Percentiles rank a stretch among this genome's conserved stretches.
phyloP scores from a whole-genome alignment of 2,797 vertebrate genomes.

The Artibeus jamaicensis region DNA sequence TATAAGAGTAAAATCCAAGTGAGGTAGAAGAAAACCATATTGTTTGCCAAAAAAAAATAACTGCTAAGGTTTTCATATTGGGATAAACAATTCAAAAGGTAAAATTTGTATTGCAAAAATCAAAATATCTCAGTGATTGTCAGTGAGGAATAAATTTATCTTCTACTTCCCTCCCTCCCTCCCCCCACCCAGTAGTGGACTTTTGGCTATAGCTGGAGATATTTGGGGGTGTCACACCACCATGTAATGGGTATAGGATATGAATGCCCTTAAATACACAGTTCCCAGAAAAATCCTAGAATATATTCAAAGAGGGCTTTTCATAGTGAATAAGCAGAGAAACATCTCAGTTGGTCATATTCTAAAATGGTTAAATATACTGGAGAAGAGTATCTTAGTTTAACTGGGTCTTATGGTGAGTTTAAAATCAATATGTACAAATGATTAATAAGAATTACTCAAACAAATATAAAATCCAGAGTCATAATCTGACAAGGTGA shows the following conservation, averaged over 20 bases:
- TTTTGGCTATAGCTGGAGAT: not conserved
- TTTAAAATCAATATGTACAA: constrained; percentile 1
- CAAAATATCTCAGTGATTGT: not conserved
- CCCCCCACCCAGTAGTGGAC: not conserved
- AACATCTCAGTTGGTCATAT: not conserved
- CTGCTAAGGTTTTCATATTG: not conserved
- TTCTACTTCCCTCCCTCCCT: rapidly evolving
- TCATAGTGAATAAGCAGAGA: not conserved
- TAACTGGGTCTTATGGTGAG: not conserved
- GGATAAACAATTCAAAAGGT: not conserved
- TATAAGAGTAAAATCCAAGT: not conserved
- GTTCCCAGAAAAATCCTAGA: not conserved
- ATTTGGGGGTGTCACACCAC: not conserved
- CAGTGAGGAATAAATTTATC: not conserved
- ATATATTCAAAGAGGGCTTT: not conserved
- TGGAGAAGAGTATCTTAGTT: not conserved
- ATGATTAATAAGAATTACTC: not conserved
- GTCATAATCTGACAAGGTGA: not conserved
- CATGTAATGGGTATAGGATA: not conserved
- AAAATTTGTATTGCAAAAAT: not conserved
- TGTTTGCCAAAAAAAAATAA: not conserved
- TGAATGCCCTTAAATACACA: not conserved
- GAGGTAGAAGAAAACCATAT: not conserved
- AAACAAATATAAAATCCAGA: not conserved
- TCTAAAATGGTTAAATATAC: not conserved